These are phyloP conservation scores for Nephrotoma guestfalica DNA, from an alignment of 2,888 invertebrate species.

Conservation along the genomic window DNA sequence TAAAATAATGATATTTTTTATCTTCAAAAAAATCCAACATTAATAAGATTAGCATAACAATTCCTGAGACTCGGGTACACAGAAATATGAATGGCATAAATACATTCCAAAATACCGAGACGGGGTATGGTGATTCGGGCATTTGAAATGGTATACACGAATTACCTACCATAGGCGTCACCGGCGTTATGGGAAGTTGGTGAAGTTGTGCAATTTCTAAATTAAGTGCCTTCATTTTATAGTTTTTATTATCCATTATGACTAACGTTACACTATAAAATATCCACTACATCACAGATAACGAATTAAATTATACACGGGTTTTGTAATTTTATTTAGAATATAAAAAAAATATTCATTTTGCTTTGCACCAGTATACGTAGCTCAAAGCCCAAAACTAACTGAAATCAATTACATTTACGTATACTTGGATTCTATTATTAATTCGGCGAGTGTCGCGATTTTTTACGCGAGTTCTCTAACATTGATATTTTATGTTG, in stretches of 20 bases:
- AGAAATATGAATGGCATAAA: neutral
- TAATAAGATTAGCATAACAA: neutral
- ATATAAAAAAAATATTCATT: neutral
- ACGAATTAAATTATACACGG: neutral
- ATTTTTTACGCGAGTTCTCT: neutral
- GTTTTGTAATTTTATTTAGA: neutral
- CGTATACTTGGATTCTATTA: neutral
- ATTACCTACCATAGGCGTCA: neutral
- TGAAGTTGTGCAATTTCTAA: neutral
- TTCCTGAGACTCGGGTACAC: neutral
- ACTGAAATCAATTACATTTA: neutral
- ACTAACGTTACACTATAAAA: neutral
- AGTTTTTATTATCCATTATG: neutral
- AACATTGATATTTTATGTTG: neutral
- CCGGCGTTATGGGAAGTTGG: neutral
- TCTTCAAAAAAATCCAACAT: neutral
- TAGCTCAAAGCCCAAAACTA: neutral
- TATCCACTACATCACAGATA: neutral
- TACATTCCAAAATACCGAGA: neutral
- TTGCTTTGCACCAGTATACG: neutral
- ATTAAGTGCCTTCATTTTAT: neutral
- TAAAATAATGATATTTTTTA: neutral
- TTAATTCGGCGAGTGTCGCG: neutral
- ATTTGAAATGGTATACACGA: neutral
- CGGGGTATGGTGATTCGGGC: neutral